A percentile compares a stretch with the other conserved stretches of the same genome.
Evolutionary conservation across 2,888 invertebrate genomes (phyloP).

Genomic region (Mellilla xanthometata): DNA sequence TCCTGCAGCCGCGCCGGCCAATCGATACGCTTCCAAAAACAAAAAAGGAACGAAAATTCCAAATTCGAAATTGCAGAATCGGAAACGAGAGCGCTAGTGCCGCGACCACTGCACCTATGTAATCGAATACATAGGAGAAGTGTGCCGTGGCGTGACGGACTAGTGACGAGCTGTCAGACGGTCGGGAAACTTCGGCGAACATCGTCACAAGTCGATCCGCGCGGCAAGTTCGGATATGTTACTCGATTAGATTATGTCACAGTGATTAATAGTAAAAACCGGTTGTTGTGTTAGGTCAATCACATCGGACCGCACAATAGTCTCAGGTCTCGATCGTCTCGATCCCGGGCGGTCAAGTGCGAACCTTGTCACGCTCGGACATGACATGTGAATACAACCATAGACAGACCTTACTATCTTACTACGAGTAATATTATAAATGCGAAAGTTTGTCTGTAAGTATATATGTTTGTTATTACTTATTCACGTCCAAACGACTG

Average conservation of each 20-base stretch:
- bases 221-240: constrained; percentile 48
- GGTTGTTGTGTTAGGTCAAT: constrained; percentile 65
- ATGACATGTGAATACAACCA: constrained; percentile 22
- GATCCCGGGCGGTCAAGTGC: constrained; percentile 48
- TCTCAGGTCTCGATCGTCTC: constrained; percentile 38
- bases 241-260: constrained; percentile 67
- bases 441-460: background rate
- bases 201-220: constrained; percentile 41
- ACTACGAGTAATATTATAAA: background rate
- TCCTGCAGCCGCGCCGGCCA: constrained; percentile 42
- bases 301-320: constrained; percentile 46
- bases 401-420: constrained; percentile 11
- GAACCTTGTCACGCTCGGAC: constrained; percentile 20
- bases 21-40: constrained; percentile 51
- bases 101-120: constrained; percentile 70
- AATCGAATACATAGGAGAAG: constrained; percentile 66
- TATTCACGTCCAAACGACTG: no score
- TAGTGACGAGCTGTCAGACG: constrained; percentile 77
- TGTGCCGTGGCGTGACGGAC: constrained; percentile 70
- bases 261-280: constrained; percentile 62
- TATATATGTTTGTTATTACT: background rate
- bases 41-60: constrained; percentile 39
- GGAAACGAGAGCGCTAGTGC: constrained; percentile 58
- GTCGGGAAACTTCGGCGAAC: constrained; percentile 61
- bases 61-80: constrained; percentile 54